Conservation (phyloP, 2,888 invertebrate genomes). For the Polydrusus pterygomalis region DNA sequence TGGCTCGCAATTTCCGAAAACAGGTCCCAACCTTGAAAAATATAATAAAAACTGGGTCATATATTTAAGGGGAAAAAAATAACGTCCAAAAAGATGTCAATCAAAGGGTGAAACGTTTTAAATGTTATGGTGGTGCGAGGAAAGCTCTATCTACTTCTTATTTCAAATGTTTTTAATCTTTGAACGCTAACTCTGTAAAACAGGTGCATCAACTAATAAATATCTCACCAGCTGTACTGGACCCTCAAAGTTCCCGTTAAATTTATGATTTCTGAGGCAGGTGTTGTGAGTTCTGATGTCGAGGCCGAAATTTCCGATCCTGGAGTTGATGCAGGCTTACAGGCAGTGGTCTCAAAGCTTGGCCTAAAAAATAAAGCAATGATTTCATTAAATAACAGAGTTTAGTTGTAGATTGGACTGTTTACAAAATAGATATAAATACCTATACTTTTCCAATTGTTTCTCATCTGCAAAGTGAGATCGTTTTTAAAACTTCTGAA, state of each 20-base stretch:
- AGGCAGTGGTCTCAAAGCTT: slow-evolving; percentile 60
- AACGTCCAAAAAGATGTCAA: too few species aligned
- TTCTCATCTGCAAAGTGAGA: too few species aligned
- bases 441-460: too few species aligned
- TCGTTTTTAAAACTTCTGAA: too few species aligned
- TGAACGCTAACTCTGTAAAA: too few species aligned
- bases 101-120: too few species aligned
- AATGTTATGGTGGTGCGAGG: too few species aligned
- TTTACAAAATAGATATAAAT: too few species aligned
- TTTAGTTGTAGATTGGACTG: too few species aligned
- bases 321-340: slow-evolving; percentile 64
- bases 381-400: background rate
- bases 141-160: too few species aligned
- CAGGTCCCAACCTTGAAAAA: slow-evolving; percentile 76
- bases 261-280: slow-evolving; percentile 69
- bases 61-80: too few species aligned
- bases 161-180: too few species aligned
- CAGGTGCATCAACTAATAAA: background rate
- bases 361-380: slow-evolving; percentile 61
- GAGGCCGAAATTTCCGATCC: slow-evolving; percentile 69
- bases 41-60: background rate
- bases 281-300: slow-evolving; percentile 69
- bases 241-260: slow-evolving; percentile 86
- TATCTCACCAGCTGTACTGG: slow-evolving; percentile 77
- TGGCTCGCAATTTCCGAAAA: slow-evolving; percentile 84